Evolutionary conservation across 2,797 vertebrate species (phyloP), one percentile per base, ranked within the genome.

Genomic region (Aythya fuligula): DNA sequence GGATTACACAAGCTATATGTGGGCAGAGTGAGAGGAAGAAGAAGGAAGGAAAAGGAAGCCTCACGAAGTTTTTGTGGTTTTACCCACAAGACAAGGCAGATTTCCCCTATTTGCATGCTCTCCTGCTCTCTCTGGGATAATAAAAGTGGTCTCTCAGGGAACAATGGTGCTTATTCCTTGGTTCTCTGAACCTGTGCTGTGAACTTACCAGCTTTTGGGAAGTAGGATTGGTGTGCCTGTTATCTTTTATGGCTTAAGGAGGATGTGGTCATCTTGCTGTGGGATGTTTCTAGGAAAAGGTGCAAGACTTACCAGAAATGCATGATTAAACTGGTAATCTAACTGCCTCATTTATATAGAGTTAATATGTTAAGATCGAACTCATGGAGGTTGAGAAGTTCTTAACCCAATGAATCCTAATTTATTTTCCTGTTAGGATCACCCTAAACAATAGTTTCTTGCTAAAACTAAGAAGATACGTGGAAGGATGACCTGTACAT

Each of bases 11-110:
- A 47, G 15, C 34, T 62, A 19, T 56, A 58, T 58, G 89, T 82
- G 56, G 91, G 84, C 41, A 81, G 81, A 78, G 61, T 21, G 36
- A 90, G 86, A 94, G 71, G 72, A 81, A 47, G 75, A 60, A 60
- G 71, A 84, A 93, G 89, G 87, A 93, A 93, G 83, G 80, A 86
- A 86, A 90, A 81, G 41, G n/a, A 85, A 93, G 67, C 86, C 64
- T 93, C 75, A 75, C 80, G 45, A 64, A 66, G n/a, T 51, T 92
- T 38, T 96, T 94, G 94, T 93, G 94, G 94, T 89, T 96, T 93
- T 54, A 86, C 92, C 84, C 90, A 76, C 81, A 89, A 77, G 19
- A 61, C 27, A 91, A 79, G 56, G 22, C 69, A 80, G n/a, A 84
- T 79, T 89, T 94, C 71, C 71, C 19, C 32, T 75, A 30, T 85